A percentile compares a stretch with the other conserved stretches of the same genome.
Evolutionary conservation across 2,113 vertebrate genomes (phyloP).

Genomic region (Pygoscelis adeliae): DNA sequence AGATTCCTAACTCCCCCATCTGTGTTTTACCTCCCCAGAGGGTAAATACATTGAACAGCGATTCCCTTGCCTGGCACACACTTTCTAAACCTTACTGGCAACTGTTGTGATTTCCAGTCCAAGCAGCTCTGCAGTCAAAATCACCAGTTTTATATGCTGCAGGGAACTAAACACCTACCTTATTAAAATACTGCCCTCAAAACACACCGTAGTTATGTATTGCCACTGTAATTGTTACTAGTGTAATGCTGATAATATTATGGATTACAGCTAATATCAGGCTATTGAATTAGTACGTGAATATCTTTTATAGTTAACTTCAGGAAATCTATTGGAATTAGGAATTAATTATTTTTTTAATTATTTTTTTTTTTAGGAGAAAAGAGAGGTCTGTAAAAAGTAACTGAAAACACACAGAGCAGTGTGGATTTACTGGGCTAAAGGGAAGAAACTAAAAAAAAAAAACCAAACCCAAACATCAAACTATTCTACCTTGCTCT

Average conservation of each 20-base stretch:
- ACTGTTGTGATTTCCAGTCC: conserved; percentile 76
- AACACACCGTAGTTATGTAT: conserved; percentile 29
- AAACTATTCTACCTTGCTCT: neutral
- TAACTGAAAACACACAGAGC: conserved; percentile 18
- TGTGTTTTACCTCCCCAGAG: conserved; percentile 82
- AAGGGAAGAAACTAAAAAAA: neutral
- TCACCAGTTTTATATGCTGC: conserved; percentile 63
- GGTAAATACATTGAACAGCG: conserved; percentile 77
- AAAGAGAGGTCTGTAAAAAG: neutral
- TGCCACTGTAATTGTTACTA: conserved; percentile 52
- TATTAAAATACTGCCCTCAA: conserved; percentile 68
- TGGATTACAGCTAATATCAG: conserved; percentile 59
- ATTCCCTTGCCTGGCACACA: conserved; percentile 77
- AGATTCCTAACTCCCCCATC: conserved; percentile 79
- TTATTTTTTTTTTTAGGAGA: neutral
- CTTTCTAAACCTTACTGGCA: conserved; percentile 79
- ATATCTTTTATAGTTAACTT: conserved; percentile 57
- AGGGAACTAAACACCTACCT: conserved; percentile 68
- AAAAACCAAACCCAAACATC: neutral
- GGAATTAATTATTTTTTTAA: neutral
- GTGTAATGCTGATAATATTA: conserved; percentile 45
- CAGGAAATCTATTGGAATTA: conserved; percentile 43
- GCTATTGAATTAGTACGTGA: conserved; percentile 37
- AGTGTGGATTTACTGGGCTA: neutral
- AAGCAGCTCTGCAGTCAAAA: conserved; percentile 73